Conservation (phyloP, 2,888 invertebrate species). For the Diploptera punctata region DNA sequence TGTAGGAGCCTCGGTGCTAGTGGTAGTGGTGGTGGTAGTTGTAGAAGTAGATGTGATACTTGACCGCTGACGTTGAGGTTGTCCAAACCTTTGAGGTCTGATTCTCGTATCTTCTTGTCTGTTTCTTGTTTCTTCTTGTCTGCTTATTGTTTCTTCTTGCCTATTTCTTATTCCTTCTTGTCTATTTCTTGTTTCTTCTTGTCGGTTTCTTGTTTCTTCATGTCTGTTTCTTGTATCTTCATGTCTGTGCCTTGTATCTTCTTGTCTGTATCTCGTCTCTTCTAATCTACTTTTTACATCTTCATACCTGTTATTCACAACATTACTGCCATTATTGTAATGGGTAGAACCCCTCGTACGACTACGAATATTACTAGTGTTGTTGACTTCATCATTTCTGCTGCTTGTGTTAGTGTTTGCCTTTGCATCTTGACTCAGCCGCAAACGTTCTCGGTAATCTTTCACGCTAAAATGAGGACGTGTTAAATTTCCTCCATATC, state of each 20-base stretch:
- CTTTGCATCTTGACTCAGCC: neutral
- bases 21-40: conserved; percentile 27
- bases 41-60: neutral
- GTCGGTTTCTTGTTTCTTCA: too few species aligned
- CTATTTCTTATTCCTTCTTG: neutral
- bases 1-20: conserved; percentile 14
- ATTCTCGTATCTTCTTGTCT: neutral
- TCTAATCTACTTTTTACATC: neutral
- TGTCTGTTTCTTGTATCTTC: neutral
- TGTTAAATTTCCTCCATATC: conserved; percentile 53
- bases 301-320: neutral
- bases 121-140: neutral
- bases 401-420: neutral
- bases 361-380: neutral
- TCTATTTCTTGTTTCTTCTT: neutral
- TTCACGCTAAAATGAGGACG: conserved; percentile 79
- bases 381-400: neutral
- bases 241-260: neutral
- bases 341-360: conserved; percentile 25
- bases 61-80: neutral
- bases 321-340: conserved; percentile 14
- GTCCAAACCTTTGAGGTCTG: neutral
- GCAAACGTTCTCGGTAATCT: conserved; percentile 71
- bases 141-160: too few species aligned
- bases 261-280: too few species aligned